Evolutionary conservation across 1,140 invertebrate species (phyloP).

Genomic region (Sycophaga agraensis): DNA sequence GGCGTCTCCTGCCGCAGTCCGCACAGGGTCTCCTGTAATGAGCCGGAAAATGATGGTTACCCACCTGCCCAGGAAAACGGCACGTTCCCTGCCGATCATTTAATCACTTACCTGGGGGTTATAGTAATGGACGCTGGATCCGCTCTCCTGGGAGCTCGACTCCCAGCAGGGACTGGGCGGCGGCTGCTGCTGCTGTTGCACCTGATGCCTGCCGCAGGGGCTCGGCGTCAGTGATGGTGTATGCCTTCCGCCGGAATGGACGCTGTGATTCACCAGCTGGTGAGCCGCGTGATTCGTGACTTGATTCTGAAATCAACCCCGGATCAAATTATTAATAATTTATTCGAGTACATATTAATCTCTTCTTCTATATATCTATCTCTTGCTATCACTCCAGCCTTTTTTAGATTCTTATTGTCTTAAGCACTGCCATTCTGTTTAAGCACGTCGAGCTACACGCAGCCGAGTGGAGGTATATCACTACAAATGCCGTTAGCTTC

Average conservation of each 20-base stretch:
- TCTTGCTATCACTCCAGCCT: too few species aligned
- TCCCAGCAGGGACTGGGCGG: conserved; percentile 56
- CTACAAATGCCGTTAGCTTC: too few species aligned
- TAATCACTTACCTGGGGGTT: conserved; percentile 56
- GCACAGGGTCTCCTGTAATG: conserved; percentile 50
- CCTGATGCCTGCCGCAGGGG: conserved; percentile 50
- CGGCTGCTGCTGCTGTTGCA: conserved; percentile 32
- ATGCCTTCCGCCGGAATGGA: conserved; percentile 55
- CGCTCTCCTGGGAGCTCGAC: conserved; percentile 55
- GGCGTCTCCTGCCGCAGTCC: conserved; percentile 53
- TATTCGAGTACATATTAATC: too few species aligned
- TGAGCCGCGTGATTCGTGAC: conserved; percentile 32
- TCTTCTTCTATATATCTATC: too few species aligned
- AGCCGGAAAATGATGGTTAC: too few species aligned
- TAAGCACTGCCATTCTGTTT: too few species aligned
- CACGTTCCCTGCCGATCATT: not conserved
- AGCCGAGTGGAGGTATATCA: too few species aligned
- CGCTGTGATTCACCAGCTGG: conserved; percentile 43
- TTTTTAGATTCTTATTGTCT: too few species aligned
- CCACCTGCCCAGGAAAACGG: too few species aligned
- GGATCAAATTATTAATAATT: too few species aligned
- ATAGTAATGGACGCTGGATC: conserved; percentile 56
- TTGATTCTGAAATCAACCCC: conserved; percentile 31
- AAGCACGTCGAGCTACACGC: too few species aligned
- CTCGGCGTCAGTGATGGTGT: conserved; percentile 48